phyloP scores from a whole-genome alignment of 1,140 invertebrate species.

The Limonius californicus region DNA sequence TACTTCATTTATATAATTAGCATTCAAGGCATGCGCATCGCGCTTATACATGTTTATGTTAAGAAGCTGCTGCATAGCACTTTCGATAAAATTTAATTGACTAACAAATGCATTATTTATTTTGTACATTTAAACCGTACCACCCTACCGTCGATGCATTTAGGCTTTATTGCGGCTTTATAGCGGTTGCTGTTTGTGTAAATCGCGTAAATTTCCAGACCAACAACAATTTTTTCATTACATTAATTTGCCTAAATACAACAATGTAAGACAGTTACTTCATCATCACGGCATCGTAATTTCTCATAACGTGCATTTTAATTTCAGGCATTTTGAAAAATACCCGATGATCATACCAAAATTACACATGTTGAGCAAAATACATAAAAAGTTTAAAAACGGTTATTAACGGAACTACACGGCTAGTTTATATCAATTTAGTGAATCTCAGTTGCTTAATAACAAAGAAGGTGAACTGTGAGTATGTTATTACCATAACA shows the following conservation, averaged over 20 bases:
- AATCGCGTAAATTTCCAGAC: no score
- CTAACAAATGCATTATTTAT: conserved; percentile 14
- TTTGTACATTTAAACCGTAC: no score
- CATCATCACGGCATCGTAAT: no score
- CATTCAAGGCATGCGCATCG: conserved; percentile 20
- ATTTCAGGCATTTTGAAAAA: not conserved
- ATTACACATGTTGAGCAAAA: conserved; percentile 8
- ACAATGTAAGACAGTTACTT: no score
- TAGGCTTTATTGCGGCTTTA: no score
- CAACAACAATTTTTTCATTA: no score
- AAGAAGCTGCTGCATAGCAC: not conserved
- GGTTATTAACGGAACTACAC: conserved; percentile 26
- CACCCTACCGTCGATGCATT: no score
- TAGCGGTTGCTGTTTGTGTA: no score
- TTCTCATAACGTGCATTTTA: not conserved
- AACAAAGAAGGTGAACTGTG: conserved; percentile 20
- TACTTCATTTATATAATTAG: conserved; percentile 21
- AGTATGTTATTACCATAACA: conserved; percentile 26
- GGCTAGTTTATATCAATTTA: conserved; percentile 30
- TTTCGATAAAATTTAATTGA: conserved; percentile 21
- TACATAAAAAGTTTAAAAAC: conserved; percentile 24
- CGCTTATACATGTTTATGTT: conserved; percentile 8
- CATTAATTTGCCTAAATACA: no score
- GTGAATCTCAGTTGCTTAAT: conserved; percentile 28
- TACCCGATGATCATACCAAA: not conserved